Conservation (phyloP, 2,113 vertebrate genomes). For the Anhinga rufa region DNA sequence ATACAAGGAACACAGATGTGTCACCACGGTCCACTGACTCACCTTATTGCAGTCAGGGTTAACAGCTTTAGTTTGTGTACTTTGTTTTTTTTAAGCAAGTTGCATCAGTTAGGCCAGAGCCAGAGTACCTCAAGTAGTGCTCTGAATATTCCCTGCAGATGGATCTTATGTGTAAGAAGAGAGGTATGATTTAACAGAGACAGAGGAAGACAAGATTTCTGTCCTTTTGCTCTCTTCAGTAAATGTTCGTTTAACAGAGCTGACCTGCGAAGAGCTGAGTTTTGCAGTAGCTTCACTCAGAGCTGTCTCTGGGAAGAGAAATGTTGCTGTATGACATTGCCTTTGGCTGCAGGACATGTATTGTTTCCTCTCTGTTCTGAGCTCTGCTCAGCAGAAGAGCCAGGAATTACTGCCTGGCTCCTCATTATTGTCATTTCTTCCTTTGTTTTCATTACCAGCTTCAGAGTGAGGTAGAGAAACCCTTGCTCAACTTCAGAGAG, state of each 20-base stretch:
- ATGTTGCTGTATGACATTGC: not conserved
- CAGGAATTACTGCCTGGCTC: not conserved
- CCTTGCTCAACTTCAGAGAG: conserved; percentile 90
- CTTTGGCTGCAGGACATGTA: not conserved
- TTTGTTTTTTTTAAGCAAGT: not conserved
- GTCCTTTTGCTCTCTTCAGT: not conserved
- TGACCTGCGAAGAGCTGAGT: not conserved
- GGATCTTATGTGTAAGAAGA: not conserved
- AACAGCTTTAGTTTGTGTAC: not conserved
- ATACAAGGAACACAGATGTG: rapidly evolving
- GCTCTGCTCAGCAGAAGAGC: not conserved
- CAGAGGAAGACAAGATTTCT: not conserved
- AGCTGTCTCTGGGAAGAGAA: not conserved
- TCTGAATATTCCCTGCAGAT: not conserved
- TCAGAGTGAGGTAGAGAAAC: conserved; percentile 96
- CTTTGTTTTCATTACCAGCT: conserved; percentile 72
- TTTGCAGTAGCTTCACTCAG: not conserved
- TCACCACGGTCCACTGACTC: not conserved
- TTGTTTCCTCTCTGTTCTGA: not conserved
- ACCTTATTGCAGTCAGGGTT: not conserved
- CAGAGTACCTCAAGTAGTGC: not conserved
- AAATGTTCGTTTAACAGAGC: not conserved
- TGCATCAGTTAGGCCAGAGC: not conserved
- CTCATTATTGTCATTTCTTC: not conserved
- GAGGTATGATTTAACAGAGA: not conserved